A percentile compares a stretch with the other conserved stretches of the same genome.
Conservation (phyloP, 2,113 vertebrate genomes). For the Oenanthe oenanthe region DNA sequence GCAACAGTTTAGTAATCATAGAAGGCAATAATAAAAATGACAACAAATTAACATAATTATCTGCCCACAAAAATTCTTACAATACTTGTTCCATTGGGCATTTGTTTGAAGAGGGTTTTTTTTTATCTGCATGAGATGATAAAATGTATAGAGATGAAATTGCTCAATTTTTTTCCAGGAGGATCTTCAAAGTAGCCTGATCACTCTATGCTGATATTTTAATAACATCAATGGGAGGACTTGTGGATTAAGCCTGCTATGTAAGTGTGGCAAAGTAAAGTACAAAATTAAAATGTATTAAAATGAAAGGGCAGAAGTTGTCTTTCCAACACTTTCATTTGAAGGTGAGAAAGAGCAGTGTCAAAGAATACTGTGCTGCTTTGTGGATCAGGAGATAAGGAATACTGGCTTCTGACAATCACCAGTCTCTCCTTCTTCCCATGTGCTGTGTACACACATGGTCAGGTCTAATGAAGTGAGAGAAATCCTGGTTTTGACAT, state of each 20-base stretch:
- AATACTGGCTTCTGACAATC: neutral
- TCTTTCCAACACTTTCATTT: neutral
- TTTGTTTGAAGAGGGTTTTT: neutral
- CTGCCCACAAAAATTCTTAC: neutral
- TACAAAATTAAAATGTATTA: neutral
- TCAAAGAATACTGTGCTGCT: neutral
- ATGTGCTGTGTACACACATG: fast-evolving
- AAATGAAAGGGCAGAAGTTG: neutral
- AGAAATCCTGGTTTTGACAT: neutral
- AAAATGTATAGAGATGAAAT: neutral
- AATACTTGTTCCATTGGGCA: neutral
- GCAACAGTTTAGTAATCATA: neutral
- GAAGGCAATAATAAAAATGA: neutral
- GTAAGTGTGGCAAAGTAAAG: neutral
- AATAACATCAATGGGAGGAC: neutral
- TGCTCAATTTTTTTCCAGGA: neutral
- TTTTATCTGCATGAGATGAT: neutral
- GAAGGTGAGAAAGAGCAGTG: neutral
- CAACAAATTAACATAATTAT: neutral
- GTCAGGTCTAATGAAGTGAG: neutral
- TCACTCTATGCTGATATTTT: neutral
- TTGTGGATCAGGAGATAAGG: neutral
- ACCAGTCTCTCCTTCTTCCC: neutral
- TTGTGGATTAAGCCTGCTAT: neutral
- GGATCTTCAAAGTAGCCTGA: neutral